Evolutionary conservation across 64 coral and sea anemone species (phyloP), one percentile per base, ranked within the genome.

Genomic region (Anthopleura sola): DNA sequence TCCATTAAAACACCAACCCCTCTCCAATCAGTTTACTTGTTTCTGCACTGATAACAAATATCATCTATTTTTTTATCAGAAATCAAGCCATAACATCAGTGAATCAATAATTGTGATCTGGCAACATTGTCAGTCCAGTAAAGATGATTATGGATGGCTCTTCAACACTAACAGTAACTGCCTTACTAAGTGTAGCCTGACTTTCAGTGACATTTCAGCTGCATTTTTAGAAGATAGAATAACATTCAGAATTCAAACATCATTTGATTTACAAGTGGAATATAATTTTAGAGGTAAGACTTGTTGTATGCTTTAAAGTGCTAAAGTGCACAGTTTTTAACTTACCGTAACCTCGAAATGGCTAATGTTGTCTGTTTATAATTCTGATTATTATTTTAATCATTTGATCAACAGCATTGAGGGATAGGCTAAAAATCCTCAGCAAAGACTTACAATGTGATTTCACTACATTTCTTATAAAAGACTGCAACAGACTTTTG

Each of bases 401-500:
- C 23, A 15, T 71, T 71, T 71, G 31, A 71, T 28, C 31, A 34
- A 71, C 66, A 71, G 66, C 66, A 71, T 71, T 71, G 66, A 71
- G 6, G 28, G 31, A 71, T 29, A 71, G 14, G 28, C 28, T 71
- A 28, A 33, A 71, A 71, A 34, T 29, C 28, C 8, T 71, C 29
- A 71, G 81, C 37, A 84, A 76, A 55, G 68, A 60, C 2, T 44
- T 90, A 12, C 3, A 75, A 36, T 84, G 17, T 39, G 4, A 46
- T 18, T 85, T 82, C 53, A 78, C 82, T 17, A 75, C 40, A n/a
- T 90, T 84, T 60, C 80, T 84, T 24, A 50, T 91, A 15, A 91
- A 86, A 91, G 84, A 80, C 75, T 91, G 83, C 56, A 91, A 91
- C 19, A 37, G 33, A 15, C 28, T 83, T 55, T 53, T 83, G 50